Percentiles rank a stretch among this genome's conserved stretches.
Conservation (phyloP, 2,797 vertebrate genomes). For the Nyctibius grandis region DNA sequence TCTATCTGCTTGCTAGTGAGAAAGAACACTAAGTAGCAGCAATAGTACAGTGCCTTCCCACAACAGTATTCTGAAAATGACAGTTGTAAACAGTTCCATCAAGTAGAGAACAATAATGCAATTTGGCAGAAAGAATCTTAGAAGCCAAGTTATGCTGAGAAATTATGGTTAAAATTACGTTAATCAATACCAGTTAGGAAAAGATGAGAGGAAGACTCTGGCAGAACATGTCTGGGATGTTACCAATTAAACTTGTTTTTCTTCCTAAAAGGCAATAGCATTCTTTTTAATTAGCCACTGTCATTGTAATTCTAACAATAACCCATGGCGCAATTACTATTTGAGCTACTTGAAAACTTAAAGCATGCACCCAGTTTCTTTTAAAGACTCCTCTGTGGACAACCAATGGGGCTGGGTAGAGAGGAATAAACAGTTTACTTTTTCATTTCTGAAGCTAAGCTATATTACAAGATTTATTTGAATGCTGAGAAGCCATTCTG, state of each 20-base stretch:
- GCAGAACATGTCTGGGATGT: conserved; percentile 55
- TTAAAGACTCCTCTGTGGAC: not conserved
- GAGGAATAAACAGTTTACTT: not conserved
- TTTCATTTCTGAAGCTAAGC: not conserved
- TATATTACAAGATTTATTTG: not conserved
- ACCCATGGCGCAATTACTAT: not conserved
- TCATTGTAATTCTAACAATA: conserved; percentile 52
- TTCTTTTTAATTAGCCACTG: conserved; percentile 52
- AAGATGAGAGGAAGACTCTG: conserved; percentile 58
- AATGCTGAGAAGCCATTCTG: not conserved
- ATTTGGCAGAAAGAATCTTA: conserved; percentile 24
- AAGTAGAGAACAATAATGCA: conserved; percentile 15
- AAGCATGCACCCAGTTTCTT: not conserved
- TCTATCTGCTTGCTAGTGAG: not conserved
- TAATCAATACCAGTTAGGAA: conserved; percentile 63
- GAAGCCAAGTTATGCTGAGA: conserved; percentile 44
- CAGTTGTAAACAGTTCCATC: conserved; percentile 52
- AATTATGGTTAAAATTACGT: conserved; percentile 55
- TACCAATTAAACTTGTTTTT: conserved; percentile 64
- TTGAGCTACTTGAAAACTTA: conserved; percentile 48
- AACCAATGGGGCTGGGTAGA: not conserved
- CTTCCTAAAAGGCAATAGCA: conserved; percentile 57
- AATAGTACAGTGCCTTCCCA: not conserved
- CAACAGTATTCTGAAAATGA: not conserved
- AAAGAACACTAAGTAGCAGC: not conserved